Evolutionary conservation across 2,797 vertebrate genomes (phyloP).

Genomic region (Sylvilagus floridanus): DNA sequence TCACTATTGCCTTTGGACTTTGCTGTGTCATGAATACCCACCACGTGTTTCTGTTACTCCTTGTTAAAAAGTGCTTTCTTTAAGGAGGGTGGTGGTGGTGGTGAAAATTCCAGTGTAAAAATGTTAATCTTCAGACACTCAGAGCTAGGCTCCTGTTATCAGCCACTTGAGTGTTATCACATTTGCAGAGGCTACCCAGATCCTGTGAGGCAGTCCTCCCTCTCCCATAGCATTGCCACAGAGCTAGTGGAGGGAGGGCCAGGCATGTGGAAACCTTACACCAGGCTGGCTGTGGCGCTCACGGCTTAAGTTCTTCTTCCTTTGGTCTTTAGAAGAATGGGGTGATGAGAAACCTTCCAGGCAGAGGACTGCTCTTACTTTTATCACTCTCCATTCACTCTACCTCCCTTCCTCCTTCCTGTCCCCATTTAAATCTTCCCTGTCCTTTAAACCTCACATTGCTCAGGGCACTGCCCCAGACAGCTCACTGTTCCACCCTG

Average conservation of each 20-base stretch:
- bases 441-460: background rate
- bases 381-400: background rate
- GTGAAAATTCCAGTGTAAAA: conserved; percentile 58
- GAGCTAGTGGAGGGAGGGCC: background rate
- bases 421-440: background rate
- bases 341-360: background rate
- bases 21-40: background rate
- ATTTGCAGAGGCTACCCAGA: conserved; percentile 20
- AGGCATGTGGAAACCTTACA: background rate
- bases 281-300: background rate
- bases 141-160: conserved; percentile 13
- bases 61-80: conserved; percentile 28
- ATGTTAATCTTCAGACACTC: conserved; percentile 44
- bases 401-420: background rate
- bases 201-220: background rate
- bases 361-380: accelerated
- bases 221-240: background rate
- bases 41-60: background rate
- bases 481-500: background rate
- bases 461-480: background rate
- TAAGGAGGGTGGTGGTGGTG: background rate
- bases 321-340: background rate
- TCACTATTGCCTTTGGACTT: background rate
- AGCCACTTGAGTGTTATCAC: conserved; percentile 14
- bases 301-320: background rate